A percentile compares a stretch with the other conserved stretches of the same genome.
These are phyloP conservation scores for Clistopyga incitator DNA, from an alignment of 2,888 invertebrate species.

Conservation along the genomic window DNA sequence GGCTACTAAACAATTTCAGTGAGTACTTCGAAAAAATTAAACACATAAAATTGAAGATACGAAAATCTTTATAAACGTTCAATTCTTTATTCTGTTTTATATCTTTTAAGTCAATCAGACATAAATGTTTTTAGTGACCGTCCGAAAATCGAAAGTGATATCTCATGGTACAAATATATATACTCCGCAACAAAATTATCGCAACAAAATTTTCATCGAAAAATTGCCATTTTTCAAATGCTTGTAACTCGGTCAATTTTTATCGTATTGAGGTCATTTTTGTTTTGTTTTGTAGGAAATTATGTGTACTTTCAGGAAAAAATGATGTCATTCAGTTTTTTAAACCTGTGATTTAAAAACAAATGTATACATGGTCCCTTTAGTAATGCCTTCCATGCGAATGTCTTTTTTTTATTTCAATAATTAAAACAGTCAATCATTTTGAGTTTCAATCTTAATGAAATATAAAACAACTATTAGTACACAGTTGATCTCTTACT, in stretches of 20 bases:
- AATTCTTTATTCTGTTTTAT: background rate
- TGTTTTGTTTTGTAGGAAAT: too few relatives aligned
- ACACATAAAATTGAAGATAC: background rate
- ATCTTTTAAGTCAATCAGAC: constrained; percentile 14
- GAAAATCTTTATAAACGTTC: too few relatives aligned
- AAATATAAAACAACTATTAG: background rate
- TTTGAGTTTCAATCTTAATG: background rate
- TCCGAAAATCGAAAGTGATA: background rate
- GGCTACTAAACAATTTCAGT: constrained; percentile 85
- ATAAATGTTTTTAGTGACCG: background rate
- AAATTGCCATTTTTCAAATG: too few relatives aligned
- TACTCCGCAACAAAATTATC: background rate
- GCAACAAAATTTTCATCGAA: background rate
- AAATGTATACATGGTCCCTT: background rate
- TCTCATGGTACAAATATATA: background rate
- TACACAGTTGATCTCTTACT: background rate
- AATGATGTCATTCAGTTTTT: background rate
- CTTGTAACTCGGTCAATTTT: too few relatives aligned
- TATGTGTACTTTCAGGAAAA: too few relatives aligned
- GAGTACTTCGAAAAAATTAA: constrained; percentile 71
- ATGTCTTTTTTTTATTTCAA: too few relatives aligned
- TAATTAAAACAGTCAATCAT: background rate
- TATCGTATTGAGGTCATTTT: too few relatives aligned
- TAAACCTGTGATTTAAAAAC: background rate
- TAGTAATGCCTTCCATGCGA: background rate